These are phyloP conservation scores for Orthosia gracilis DNA, from an alignment of 2,888 invertebrate species.

Conservation along the genomic window DNA sequence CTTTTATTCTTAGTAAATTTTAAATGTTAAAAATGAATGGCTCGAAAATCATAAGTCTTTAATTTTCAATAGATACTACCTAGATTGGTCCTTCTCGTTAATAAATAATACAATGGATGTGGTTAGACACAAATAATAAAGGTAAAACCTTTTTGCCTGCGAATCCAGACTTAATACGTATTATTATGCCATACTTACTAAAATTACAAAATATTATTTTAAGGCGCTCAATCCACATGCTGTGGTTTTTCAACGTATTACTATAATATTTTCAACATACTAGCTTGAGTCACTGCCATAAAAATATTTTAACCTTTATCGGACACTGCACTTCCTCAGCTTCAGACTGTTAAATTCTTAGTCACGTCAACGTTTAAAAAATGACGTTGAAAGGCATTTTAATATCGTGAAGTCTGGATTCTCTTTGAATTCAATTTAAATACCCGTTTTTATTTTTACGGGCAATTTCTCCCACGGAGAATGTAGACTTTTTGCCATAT, in stretches of 20 bases:
- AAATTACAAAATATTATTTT: not conserved
- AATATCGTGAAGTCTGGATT: conserved; percentile 18
- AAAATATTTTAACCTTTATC: conserved; percentile 3
- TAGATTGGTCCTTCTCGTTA: too few species aligned
- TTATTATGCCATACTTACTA: too few species aligned
- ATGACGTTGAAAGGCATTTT: conserved; percentile 8
- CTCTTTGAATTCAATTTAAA: conserved; percentile 33
- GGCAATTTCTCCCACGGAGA: not conserved
- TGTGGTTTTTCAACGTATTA: not conserved
- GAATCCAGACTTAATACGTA: too few species aligned
- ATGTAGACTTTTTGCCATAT: not conserved
- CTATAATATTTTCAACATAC: too few species aligned
- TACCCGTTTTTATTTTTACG: conserved; percentile 20
- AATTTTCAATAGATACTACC: too few species aligned
- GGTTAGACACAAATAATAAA: too few species aligned
- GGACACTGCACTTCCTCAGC: not conserved
- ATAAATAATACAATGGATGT: too few species aligned
- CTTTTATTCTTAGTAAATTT: too few species aligned
- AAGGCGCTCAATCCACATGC: not conserved
- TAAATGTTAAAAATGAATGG: too few species aligned
- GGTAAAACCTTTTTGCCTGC: too few species aligned
- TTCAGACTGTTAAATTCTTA: not conserved
- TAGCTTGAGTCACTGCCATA: not conserved
- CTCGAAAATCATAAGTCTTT: too few species aligned
- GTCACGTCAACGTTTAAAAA: conserved; percentile 41